A percentile compares a stretch with the other conserved stretches of the same genome.
Evolutionary conservation across 2,113 vertebrate species (phyloP).

Genomic region (Corythoichthys intestinalis): DNA sequence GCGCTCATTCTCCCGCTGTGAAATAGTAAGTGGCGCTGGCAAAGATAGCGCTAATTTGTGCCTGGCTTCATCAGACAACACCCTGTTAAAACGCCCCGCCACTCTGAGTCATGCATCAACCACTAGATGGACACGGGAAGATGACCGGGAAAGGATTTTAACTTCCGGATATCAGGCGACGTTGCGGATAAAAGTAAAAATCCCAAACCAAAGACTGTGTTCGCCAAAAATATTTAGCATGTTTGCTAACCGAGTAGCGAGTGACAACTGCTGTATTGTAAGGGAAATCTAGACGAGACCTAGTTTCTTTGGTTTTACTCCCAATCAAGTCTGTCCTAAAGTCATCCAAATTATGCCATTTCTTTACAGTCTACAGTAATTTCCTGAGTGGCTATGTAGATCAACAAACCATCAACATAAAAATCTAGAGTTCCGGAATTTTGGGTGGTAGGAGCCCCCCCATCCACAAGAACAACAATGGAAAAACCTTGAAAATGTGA

Average conservation of each 20-base stretch:
- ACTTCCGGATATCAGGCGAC: slow-evolving; percentile 8
- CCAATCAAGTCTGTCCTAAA: too few relatives aligned
- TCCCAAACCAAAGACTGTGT: too few relatives aligned
- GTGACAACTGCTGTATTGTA: too few relatives aligned
- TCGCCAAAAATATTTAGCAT: too few relatives aligned
- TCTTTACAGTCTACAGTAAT: neutral
- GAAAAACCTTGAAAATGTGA: slow-evolving; percentile 72
- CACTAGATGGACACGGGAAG: slow-evolving; percentile 21
- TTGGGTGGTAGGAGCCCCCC: slow-evolving; percentile 49
- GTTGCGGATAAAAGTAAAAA: too few relatives aligned
- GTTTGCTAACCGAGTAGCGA: too few relatives aligned
- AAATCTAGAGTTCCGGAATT: neutral
- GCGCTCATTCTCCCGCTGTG: slow-evolving; percentile 64
- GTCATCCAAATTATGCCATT: neutral
- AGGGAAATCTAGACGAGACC: too few relatives aligned
- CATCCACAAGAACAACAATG: slow-evolving; percentile 57
- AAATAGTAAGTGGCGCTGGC: slow-evolving; percentile 39
- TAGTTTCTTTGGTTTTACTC: too few relatives aligned
- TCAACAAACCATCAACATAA: neutral
- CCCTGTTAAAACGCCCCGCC: slow-evolving; percentile 42
- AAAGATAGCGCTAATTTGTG: slow-evolving; percentile 59
- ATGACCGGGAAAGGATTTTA: slow-evolving; percentile 13
- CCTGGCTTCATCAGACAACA: slow-evolving; percentile 57
- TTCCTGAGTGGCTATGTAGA: neutral
- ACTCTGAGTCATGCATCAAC: slow-evolving; percentile 32